Conservation (phyloP, 2,888 invertebrate genomes). For the Chrysolina oricalcia region DNA sequence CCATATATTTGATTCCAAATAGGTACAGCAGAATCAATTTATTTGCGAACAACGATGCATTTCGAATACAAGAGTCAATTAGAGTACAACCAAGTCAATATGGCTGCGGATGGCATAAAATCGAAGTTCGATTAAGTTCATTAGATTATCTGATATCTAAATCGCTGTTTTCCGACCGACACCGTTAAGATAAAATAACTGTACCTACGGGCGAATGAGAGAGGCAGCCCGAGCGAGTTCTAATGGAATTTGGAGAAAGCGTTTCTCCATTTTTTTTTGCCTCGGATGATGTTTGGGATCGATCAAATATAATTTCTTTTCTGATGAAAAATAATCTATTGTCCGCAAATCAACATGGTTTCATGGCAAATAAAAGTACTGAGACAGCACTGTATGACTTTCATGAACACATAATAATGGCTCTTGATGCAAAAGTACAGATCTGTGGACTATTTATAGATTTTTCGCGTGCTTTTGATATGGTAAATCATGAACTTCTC, state of each 20-base stretch:
- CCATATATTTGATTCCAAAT: conserved; percentile 32
- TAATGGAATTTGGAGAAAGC: not conserved
- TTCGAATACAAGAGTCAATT: conserved; percentile 32
- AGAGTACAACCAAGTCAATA: conserved; percentile 23
- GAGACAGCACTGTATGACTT: too few relatives aligned
- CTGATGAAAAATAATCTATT: too few relatives aligned
- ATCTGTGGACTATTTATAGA: too few relatives aligned
- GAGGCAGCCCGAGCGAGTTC: not conserved
- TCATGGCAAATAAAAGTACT: too few relatives aligned
- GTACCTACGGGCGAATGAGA: not conserved
- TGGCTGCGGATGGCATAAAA: conserved; percentile 9
- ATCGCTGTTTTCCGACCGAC: conserved; percentile 15
- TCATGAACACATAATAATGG: too few relatives aligned
- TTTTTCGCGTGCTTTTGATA: too few relatives aligned
- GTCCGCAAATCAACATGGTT: too few relatives aligned
- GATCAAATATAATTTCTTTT: too few relatives aligned
- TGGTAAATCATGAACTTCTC: too few relatives aligned
- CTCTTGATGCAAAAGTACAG: too few relatives aligned
- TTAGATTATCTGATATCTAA: conserved; percentile 27
- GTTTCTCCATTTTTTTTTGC: too few relatives aligned
- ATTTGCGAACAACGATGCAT: conserved; percentile 26
- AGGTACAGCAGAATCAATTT: conserved; percentile 34
- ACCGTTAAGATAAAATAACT: conserved; percentile 6
- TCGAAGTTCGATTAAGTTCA: conserved; percentile 15
- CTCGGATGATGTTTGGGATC: too few relatives aligned